These are phyloP conservation scores for Oreamnos americanus DNA, from an alignment of 2,113 vertebrate species.

Conservation along the genomic window DNA sequence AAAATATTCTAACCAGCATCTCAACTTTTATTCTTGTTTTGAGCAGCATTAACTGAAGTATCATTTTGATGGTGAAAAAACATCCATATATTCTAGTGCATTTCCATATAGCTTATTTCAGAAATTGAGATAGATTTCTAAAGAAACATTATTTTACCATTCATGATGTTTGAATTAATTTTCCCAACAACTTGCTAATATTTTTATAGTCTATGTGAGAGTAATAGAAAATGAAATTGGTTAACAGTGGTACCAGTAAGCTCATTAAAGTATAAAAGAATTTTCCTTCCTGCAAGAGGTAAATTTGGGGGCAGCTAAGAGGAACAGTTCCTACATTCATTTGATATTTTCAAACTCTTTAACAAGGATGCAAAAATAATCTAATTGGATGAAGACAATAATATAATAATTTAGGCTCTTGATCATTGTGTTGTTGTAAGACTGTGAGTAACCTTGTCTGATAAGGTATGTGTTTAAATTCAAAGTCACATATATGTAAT, in stretches of 20 bases:
- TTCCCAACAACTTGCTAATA: constrained; percentile 28
- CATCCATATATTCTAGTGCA: background rate
- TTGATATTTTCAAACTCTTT: constrained; percentile 49
- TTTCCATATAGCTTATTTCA: constrained; percentile 33
- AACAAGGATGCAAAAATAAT: constrained; percentile 45
- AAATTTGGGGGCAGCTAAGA: constrained; percentile 36
- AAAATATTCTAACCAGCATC: background rate
- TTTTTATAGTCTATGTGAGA: constrained; percentile 42
- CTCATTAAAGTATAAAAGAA: constrained; percentile 63
- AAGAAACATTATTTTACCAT: constrained; percentile 52
- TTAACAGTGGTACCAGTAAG: constrained; percentile 34
- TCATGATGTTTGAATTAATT: constrained; percentile 58
- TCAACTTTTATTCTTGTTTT: constrained; percentile 17
- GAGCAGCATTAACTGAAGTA: background rate
- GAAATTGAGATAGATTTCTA: constrained; percentile 4
- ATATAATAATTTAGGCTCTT: constrained; percentile 23
- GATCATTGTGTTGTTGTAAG: background rate
- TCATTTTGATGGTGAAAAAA: background rate
- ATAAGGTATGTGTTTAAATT: background rate
- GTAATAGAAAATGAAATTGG: constrained; percentile 47
- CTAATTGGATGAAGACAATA: constrained; percentile 43
- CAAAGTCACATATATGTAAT: background rate
- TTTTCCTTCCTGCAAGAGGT: constrained; percentile 29
- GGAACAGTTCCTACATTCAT: constrained; percentile 40
- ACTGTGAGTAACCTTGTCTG: background rate